A percentile compares a stretch with the other conserved stretches of the same genome.
Evolutionary conservation across 2,797 vertebrate genomes (phyloP).

Genomic region (Oophaga sylvatica): DNA sequence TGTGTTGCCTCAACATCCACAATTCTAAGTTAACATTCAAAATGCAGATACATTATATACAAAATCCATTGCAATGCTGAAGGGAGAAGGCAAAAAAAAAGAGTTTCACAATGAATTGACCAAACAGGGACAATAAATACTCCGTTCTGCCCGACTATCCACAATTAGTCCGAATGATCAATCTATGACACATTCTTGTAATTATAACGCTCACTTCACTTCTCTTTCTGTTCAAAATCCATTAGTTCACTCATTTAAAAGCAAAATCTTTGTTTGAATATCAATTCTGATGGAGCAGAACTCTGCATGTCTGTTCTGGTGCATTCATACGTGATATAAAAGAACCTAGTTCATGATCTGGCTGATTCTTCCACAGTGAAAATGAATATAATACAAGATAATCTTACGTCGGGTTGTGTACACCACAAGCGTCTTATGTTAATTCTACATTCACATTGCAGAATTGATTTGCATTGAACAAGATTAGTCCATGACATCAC

Average conservation of each 20-base stretch:
- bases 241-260: conserved; percentile 59
- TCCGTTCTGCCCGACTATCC: conserved; percentile 57
- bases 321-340: conserved; percentile 54
- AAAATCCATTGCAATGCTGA: conserved; percentile 22
- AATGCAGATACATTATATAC: conserved; percentile 42
- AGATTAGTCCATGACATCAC: conserved; percentile 1
- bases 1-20: conserved; percentile 22
- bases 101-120: conserved; percentile 47
- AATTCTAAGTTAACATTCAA: conserved; percentile 38
- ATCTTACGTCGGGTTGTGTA: conserved; percentile 31
- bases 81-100: neutral
- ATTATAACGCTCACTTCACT: conserved; percentile 55
- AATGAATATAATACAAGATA: conserved; percentile 33
- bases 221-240: conserved; percentile 58
- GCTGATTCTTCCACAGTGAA: conserved; percentile 10
- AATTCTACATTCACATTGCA: neutral
- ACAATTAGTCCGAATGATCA: conserved; percentile 58
- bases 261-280: conserved; percentile 62
- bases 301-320: conserved; percentile 57
- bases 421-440: neutral
- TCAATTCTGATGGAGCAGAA: conserved; percentile 60
- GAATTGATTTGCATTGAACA: conserved; percentile 11
- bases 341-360: conserved; percentile 53
- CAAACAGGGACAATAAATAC: conserved; percentile 57
- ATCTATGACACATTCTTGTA: conserved; percentile 58